A percentile compares a stretch with the other conserved stretches of the same genome.
These are phyloP conservation scores for Strigamia transsilvanica DNA, from an alignment of 2,888 invertebrate species.

Conservation along the genomic window DNA sequence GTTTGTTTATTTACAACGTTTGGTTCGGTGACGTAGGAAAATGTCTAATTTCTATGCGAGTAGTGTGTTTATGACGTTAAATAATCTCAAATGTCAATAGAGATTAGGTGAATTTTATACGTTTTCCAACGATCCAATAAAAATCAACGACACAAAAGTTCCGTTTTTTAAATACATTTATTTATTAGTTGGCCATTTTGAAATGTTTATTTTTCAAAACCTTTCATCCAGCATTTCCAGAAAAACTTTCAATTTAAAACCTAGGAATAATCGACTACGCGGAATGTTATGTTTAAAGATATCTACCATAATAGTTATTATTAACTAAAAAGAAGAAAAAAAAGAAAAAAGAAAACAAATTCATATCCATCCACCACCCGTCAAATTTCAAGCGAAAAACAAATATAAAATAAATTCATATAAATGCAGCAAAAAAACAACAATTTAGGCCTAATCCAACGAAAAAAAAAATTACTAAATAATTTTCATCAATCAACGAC, in stretches of 20 bases:
- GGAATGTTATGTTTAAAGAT: constrained; percentile 18
- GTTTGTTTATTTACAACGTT: no score
- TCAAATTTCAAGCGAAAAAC: not conserved
- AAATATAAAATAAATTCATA: not conserved
- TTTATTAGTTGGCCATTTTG: constrained; percentile 34
- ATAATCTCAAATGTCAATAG: no score
- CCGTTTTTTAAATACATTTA: not conserved
- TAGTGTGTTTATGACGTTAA: not conserved
- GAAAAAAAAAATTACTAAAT: not conserved
- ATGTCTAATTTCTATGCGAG: no score
- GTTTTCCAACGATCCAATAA: not conserved
- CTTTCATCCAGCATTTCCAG: constrained; percentile 31
- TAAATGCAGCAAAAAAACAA: not conserved
- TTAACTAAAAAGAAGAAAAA: not conserved
- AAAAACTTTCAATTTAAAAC: constrained; percentile 30
- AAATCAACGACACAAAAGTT: not conserved
- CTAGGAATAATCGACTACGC: not conserved
- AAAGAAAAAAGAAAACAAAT: not conserved
- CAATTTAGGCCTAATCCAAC: not conserved
- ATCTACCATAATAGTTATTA: not conserved
- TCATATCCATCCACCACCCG: not conserved
- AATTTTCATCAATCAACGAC: not conserved
- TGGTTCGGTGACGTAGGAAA: no score
- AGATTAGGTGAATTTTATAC: not conserved
- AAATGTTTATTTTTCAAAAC: constrained; percentile 6